phyloP scores from a whole-genome alignment of 2,888 invertebrate species.

The Lathronympha strigana region DNA sequence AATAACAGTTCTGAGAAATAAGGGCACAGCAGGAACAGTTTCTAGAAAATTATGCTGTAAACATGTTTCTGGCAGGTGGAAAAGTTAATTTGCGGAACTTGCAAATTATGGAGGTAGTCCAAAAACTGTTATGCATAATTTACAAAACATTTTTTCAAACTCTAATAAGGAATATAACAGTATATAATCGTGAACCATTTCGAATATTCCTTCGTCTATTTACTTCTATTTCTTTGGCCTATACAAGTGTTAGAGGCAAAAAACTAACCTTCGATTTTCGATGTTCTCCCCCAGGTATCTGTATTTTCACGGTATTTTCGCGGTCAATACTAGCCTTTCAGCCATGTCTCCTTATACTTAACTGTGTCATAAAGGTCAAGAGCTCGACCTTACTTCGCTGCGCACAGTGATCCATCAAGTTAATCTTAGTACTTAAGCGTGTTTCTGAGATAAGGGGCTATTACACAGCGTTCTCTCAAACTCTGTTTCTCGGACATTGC shows the following conservation, averaged over 20 bases:
- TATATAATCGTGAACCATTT: no score
- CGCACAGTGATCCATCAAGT: conserved; percentile 10
- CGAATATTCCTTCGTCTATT: no score
- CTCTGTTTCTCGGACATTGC: background rate
- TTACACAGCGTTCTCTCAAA: background rate
- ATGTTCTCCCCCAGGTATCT: no score
- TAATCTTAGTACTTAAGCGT: conserved; percentile 6
- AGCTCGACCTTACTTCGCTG: conserved; percentile 14
- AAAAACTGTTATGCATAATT: no score
- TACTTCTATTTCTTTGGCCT: no score
- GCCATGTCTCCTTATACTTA: background rate
- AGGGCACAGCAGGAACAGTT: background rate
- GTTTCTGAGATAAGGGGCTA: background rate
- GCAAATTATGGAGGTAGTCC: no score
- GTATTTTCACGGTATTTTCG: background rate
- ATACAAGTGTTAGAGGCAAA: no score
- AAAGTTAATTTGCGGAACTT: background rate
- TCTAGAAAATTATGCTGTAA: background rate
- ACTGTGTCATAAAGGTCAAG: conserved; percentile 22
- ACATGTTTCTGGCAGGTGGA: background rate
- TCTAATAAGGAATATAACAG: no score
- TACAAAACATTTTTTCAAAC: no score
- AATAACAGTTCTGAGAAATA: conserved; percentile 6
- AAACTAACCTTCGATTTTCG: no score
- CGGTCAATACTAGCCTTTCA: background rate